Evolutionary conservation across 2,888 invertebrate species (phyloP).

Genomic region (Nebria brevicollis): DNA sequence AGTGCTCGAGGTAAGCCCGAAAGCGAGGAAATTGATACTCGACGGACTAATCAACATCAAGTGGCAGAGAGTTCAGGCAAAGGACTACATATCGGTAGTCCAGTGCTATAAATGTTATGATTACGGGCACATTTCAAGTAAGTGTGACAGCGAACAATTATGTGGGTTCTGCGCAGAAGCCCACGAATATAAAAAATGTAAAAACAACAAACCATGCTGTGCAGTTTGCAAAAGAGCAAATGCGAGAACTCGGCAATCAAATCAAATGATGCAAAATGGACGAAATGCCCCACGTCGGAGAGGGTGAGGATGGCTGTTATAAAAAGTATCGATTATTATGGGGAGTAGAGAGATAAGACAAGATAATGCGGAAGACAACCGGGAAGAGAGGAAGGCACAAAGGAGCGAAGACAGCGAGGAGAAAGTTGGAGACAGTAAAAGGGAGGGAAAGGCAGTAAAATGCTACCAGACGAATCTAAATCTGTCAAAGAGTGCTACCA

Average conservation of each 20-base stretch:
- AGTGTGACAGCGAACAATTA: not conserved
- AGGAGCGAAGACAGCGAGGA: too few relatives aligned
- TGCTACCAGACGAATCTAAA: too few relatives aligned
- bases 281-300: not conserved
- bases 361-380: not conserved
- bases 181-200: slow-evolving; percentile 1
- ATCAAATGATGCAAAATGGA: not conserved
- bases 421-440: too few relatives aligned
- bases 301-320: not conserved
- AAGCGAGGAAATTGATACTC: too few relatives aligned
- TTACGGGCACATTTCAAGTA: not conserved
- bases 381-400: too few relatives aligned
- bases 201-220: not conserved
- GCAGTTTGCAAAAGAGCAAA: not conserved
- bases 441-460: too few relatives aligned
- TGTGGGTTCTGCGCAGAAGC: not conserved
- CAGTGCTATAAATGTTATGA: slow-evolving; percentile 9
- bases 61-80: not conserved
- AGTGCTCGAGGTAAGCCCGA: too few relatives aligned
- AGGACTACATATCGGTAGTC: not conserved
- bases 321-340: slow-evolving; percentile 5
- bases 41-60: too few relatives aligned
- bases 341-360: not conserved
- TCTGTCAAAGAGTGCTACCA: too few relatives aligned
- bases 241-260: not conserved